phyloP scores from a whole-genome alignment of 2,888 invertebrate genomes.

The Homarus gammarus region DNA sequence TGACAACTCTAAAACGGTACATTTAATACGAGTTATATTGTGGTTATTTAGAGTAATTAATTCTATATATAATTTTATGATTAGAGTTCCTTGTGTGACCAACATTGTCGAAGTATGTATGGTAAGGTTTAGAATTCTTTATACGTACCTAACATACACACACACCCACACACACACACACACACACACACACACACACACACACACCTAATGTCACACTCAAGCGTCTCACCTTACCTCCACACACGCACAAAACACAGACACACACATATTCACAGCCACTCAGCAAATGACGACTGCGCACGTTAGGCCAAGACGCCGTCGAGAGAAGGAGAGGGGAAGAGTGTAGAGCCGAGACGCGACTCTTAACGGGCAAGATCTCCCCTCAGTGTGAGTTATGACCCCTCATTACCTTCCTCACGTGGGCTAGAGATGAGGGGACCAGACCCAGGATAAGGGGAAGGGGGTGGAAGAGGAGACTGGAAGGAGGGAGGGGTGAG shows the following conservation, averaged over 20 bases:
- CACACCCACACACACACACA: too few relatives aligned
- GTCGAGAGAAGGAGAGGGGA: background rate
- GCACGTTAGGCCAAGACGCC: background rate
- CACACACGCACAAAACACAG: background rate
- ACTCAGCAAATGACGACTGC: background rate
- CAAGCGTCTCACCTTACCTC: background rate
- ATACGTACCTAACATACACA: too few relatives aligned
- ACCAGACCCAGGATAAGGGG: constrained; percentile 9
- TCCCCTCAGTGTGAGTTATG: constrained; percentile 43
- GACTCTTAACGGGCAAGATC: constrained; percentile 33
- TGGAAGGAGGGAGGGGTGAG: constrained; percentile 1
- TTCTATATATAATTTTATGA: too few relatives aligned
- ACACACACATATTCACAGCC: background rate
- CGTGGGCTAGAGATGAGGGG: constrained; percentile 35
- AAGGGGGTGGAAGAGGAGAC: background rate
- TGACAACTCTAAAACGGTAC: too few relatives aligned
- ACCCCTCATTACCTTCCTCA: constrained; percentile 39
- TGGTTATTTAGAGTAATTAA: too few relatives aligned
- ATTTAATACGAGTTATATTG: too few relatives aligned
- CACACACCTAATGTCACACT: too few relatives aligned
- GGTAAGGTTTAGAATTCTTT: too few relatives aligned
- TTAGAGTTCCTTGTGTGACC: too few relatives aligned
- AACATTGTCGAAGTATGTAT: too few relatives aligned
- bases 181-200: too few relatives aligned
- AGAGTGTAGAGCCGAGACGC: too few relatives aligned